phyloP scores from a whole-genome alignment of 1,140 invertebrate genomes.

The Drosophila takahashii region DNA sequence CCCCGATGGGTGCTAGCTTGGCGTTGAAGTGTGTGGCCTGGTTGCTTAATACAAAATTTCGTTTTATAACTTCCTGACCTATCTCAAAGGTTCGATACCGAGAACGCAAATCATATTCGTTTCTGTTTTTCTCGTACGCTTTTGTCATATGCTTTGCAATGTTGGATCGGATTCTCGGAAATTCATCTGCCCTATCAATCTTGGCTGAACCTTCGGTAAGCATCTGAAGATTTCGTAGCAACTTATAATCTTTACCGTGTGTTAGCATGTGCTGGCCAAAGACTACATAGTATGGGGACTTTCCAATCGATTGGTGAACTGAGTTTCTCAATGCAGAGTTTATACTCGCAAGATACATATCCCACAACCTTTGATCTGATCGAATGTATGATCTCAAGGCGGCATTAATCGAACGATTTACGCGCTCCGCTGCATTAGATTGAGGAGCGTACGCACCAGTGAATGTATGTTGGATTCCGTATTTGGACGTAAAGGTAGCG shows the following conservation, averaged over 20 bases:
- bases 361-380: too few relatives aligned
- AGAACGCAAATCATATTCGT: background rate
- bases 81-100: background rate
- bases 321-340: too few relatives aligned
- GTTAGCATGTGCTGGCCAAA: too few relatives aligned
- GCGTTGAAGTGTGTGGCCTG: slow-evolving; percentile 1
- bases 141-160: background rate
- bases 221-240: too few relatives aligned
- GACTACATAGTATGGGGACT: too few relatives aligned
- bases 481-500: slow-evolving; percentile 3
- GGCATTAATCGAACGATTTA: too few relatives aligned
- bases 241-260: too few relatives aligned
- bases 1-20: too few relatives aligned
- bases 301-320: too few relatives aligned
- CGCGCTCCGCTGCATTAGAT: slow-evolving; percentile 3
- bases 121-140: slow-evolving; percentile 1
- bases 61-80: slow-evolving; percentile 1
- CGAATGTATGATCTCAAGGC: too few relatives aligned
- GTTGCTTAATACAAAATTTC: slow-evolving; percentile 16
- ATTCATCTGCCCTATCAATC: background rate
- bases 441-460: slow-evolving; percentile 20
- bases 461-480: slow-evolving; percentile 8
- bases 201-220: background rate
- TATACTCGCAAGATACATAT: too few relatives aligned
- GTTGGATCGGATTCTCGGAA: background rate